Evolutionary conservation across 2,888 invertebrate genomes (phyloP).

Genomic region (Cerceris ruficornis): DNA sequence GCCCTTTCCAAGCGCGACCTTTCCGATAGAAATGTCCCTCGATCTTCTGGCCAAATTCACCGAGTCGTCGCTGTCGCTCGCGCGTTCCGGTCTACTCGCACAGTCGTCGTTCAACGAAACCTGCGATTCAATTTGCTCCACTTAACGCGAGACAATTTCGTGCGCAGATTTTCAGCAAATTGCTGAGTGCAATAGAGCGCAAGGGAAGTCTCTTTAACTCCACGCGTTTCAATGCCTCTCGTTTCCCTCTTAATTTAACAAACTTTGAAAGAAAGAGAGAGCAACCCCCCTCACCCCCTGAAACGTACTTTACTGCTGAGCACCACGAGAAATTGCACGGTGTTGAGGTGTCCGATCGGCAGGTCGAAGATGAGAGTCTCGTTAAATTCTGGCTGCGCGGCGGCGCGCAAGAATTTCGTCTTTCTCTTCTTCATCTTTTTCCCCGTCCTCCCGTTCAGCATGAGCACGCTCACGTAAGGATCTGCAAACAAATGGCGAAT

Average conservation of each 20-base stretch:
- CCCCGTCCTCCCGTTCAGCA: conserved; percentile 80
- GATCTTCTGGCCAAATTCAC: conserved; percentile 70
- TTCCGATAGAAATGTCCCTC: conserved; percentile 75
- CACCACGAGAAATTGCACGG: conserved; percentile 78
- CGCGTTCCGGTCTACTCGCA: conserved; percentile 58
- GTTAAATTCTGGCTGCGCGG: conserved; percentile 79
- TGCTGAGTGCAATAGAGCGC: too few relatives aligned
- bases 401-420: conserved; percentile 74
- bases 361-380: conserved; percentile 82
- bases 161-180: too few relatives aligned
- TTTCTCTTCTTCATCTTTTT: conserved; percentile 81
- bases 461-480: conserved; percentile 80
- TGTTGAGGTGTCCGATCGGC: conserved; percentile 78
- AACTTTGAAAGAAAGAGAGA: too few relatives aligned
- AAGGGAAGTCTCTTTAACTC: too few relatives aligned
- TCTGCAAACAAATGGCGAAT: conserved; percentile 68
- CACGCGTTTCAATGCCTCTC: too few relatives aligned
- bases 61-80: conserved; percentile 78
- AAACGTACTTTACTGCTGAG: conserved; percentile 76
- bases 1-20: conserved; percentile 80
- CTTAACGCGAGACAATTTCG: too few relatives aligned
- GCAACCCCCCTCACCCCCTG: too few relatives aligned
- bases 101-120: conserved; percentile 43
- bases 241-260: too few relatives aligned
- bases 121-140: too few relatives aligned